Evolutionary conservation across 1,140 invertebrate species (phyloP), one percentile per base, ranked within the genome.

Genomic region (Andricus grossulariae): DNA sequence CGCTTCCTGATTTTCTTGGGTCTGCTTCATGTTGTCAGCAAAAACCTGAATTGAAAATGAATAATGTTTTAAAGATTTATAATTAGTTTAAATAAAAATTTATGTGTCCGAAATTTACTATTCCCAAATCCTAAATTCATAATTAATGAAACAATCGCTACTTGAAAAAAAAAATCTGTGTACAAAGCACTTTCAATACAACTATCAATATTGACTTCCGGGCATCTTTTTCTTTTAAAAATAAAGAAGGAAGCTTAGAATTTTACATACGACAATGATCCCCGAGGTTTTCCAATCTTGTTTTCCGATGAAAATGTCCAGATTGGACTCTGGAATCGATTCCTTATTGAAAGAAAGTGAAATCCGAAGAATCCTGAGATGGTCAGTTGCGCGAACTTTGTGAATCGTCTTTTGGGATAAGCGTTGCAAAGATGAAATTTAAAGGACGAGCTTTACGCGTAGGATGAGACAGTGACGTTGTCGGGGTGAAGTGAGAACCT

Each of bases 401-500:
- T 15, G n/a, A n/a, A 13, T 66, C 39, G 32, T 66, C 3, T 66
- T 25, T 16, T 66, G 13, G 32, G 19, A 60, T 66, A 32, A 39
- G 32, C 39, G 32, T 66, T 66, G n/a, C n/a, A 32, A 19, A 60
- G 32, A 5, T 16, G 8, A 19, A 39, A 16, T 66, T 66, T 25
- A 39, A 39, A 10, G 13, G 11, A 54, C 18, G 72, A 79, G 73
- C 76, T 74, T 76, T 71, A 75, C 73, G 77, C 80, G 78, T 79
- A 73, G 78, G 82, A 81, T 71, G 78, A 78, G 73, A 81, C 82
- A 74, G 60, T 73, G 55, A 80, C 76, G 83, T 80, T 73, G 71
- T 71, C 77, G 77, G 75, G 80, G 78, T 77, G 75, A 77, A 83
- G 78, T 82, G 78, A 82, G 82, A 83, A 72, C 57, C 78, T 76